Evolutionary conservation across 2,888 invertebrate species (phyloP).

Genomic region (Sturmia bella): DNA sequence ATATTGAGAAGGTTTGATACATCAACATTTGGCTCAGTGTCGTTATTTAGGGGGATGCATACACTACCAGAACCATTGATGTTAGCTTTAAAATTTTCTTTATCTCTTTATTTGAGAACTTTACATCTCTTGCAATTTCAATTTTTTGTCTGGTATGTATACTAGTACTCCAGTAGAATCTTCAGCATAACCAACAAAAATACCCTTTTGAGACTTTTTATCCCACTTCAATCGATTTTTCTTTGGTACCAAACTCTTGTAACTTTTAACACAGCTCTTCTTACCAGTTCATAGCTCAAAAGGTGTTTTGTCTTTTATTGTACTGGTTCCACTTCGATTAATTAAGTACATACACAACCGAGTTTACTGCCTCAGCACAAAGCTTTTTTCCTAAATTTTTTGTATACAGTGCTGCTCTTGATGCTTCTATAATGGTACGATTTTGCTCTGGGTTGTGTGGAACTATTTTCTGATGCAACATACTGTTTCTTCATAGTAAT

Average conservation of each 20-base stretch:
- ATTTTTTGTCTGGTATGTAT: conserved; percentile 60
- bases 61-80: conserved; percentile 13
- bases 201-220: conserved; percentile 42
- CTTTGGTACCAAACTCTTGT: conserved; percentile 45
- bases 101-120: conserved; percentile 20
- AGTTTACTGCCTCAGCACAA: conserved; percentile 68
- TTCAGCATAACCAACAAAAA: conserved; percentile 76
- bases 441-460: conserved; percentile 46
- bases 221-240: conserved; percentile 49
- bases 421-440: conserved; percentile 68
- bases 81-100: conserved; percentile 12
- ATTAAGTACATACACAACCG: conserved; percentile 63
- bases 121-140: conserved; percentile 63
- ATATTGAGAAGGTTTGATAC: conserved; percentile 8
- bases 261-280: conserved; percentile 26
- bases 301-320: conserved; percentile 72
- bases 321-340: conserved; percentile 34
- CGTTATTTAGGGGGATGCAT: conserved; percentile 9
- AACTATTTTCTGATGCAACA: too few species aligned
- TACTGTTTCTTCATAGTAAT: conserved; percentile 23
- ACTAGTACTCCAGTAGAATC: conserved; percentile 73
- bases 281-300: conserved; percentile 72
- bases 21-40: conserved; percentile 20
- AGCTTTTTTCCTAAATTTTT: conserved; percentile 34
- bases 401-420: conserved; percentile 63